A percentile compares a stretch with the other conserved stretches of the same genome.
phyloP scores from a whole-genome alignment of 2,888 invertebrate species.

The Panopea generosa region DNA sequence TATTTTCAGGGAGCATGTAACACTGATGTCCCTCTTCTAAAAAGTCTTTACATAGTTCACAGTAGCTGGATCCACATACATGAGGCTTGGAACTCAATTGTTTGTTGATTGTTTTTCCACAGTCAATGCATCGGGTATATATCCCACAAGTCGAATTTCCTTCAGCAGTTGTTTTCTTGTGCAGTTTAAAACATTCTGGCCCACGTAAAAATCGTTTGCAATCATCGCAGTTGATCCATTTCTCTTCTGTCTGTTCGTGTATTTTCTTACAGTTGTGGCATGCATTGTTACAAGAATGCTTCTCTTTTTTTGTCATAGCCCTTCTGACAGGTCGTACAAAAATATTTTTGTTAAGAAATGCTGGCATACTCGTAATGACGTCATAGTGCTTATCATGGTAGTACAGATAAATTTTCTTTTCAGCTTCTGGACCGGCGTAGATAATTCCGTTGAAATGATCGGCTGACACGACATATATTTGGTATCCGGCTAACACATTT shows the following conservation, averaged over 20 bases:
- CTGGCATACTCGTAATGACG: conserved; percentile 34
- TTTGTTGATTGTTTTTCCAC: conserved; percentile 28
- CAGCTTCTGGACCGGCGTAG: conserved; percentile 24
- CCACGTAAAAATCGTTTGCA: conserved; percentile 13
- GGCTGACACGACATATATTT: conserved; percentile 35
- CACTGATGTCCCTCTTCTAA: conserved; percentile 15
- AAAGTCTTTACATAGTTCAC: conserved; percentile 24
- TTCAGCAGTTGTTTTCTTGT: not conserved
- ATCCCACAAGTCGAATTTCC: conserved; percentile 10
- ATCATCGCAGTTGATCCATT: conserved; percentile 13
- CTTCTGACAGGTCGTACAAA: conserved; percentile 31
- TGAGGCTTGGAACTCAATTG: conserved; percentile 9
- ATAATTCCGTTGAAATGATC: conserved; percentile 44
- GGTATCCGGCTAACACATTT: conserved; percentile 22
- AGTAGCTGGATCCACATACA: conserved; percentile 13
- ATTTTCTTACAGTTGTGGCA: conserved; percentile 12
- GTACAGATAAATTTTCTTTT: conserved; percentile 17
- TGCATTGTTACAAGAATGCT: conserved; percentile 15
- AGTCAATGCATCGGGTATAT: conserved; percentile 9
- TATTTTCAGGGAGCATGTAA: conserved; percentile 27
- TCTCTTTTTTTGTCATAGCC: conserved; percentile 20
- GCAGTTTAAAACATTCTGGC: conserved; percentile 22
- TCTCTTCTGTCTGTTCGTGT: not conserved
- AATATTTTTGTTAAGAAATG: conserved; percentile 26
- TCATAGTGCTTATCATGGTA: conserved; percentile 28